Evolutionary conservation across 2,888 invertebrate genomes (phyloP).

Genomic region (Electrophaes corylata): DNA sequence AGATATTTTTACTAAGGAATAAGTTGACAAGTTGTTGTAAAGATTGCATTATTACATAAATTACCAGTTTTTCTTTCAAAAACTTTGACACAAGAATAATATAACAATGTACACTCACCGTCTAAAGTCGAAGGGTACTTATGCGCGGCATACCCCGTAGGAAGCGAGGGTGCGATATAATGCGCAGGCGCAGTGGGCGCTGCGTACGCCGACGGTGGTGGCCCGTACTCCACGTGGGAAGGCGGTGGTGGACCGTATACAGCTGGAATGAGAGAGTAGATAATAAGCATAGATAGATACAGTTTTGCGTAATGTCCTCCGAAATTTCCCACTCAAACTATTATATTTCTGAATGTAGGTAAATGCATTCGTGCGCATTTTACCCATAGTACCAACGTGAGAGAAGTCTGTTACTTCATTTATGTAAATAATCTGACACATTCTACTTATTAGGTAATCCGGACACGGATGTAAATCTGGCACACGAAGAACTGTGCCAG

Average conservation of each 20-base stretch:
- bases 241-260: slow-evolving; percentile 72
- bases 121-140: slow-evolving; percentile 75
- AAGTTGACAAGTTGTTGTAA: too few species aligned
- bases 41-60: too few species aligned
- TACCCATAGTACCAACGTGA: background rate
- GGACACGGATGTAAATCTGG: slow-evolving; percentile 24
- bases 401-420: slow-evolving; percentile 7
- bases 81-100: too few species aligned
- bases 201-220: slow-evolving; percentile 66
- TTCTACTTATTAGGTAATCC: slow-evolving; percentile 29
- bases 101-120: slow-evolving; percentile 65
- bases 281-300: background rate
- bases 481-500: slow-evolving; percentile 18
- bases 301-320: too few species aligned
- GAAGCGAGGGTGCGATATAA: slow-evolving; percentile 64
- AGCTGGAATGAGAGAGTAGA: slow-evolving; percentile 48
- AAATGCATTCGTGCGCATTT: background rate
- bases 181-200: slow-evolving; percentile 74
- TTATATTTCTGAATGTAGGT: too few species aligned
- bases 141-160: slow-evolving; percentile 72
- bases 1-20: too few species aligned
- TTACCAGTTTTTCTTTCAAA: too few species aligned
- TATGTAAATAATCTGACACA: slow-evolving; percentile 30
- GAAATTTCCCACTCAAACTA: too few species aligned
- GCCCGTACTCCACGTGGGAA: slow-evolving; percentile 66